Evolutionary conservation across 1,140 invertebrate genomes (phyloP), one percentile per base, ranked within the genome.

Genomic region (Conus betulinus): DNA sequence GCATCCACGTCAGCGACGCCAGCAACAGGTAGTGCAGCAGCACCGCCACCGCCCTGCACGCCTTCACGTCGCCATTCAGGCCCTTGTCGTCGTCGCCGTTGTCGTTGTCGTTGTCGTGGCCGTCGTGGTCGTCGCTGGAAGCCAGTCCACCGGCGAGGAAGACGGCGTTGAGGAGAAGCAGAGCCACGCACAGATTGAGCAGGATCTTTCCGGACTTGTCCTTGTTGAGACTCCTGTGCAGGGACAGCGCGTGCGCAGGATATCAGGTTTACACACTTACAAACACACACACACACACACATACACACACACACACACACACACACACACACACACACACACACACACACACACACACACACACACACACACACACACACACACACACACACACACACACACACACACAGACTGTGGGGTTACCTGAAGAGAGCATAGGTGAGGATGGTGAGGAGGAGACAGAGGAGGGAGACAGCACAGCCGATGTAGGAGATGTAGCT

Each of bases 401-500:
- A 39, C 39, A 39, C 39, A 39, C 39, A 39, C 39, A 39, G 0
- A 39, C 39, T 3, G 39, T 39, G 39, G 39, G 3, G 39, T 89
- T 89, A 94, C 94, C 91, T 93, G 87, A 94, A 94, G 57, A 94
- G 87, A 13, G 89, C 89, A 88, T 93, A 94, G 10, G 57, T 60
- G 57, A 60, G 8, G 57, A 60, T 60, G 57, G 57, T 60, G 15
- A 60, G 57, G 57, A 60, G 74, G n/a, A 94, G 89, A 39, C 93
- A 93, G 57, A 93, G 81, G 20, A 94, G 92, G 11, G 94, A 94
- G 91, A 99, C 96, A 86, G 97, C 97, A 95, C 98, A 98, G 88
- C 98, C 98, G 79, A 98, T 96, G 91, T 98, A 97, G 1, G 98
- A 98, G 84, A 98, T 97, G 76, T 98, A 96, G 90, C 97, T 96